A percentile compares a stretch with the other conserved stretches of the same genome.
Conservation (phyloP, 2,888 invertebrate species). For the Ophioninae sp. region DNA sequence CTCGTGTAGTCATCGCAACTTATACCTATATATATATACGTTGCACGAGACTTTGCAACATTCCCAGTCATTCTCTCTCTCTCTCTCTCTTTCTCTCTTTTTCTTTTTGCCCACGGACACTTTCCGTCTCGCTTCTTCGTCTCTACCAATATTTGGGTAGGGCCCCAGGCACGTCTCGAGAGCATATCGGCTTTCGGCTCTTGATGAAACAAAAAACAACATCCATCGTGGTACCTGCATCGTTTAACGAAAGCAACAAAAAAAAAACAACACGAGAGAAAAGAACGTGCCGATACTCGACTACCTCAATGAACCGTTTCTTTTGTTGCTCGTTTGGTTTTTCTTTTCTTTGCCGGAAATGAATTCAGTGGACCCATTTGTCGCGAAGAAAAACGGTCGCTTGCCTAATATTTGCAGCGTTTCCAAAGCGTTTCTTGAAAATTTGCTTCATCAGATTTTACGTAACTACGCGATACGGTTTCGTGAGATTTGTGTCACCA, state of each 20-base stretch:
- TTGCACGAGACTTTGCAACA: constrained; percentile 26
- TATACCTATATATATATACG: constrained; percentile 49
- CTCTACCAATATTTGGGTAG: constrained; percentile 73
- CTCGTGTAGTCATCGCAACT: constrained; percentile 70
- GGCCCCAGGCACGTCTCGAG: constrained; percentile 52
- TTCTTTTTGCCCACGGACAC: constrained; percentile 20
- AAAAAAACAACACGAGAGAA: not conserved
- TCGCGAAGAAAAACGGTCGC: constrained; percentile 5
- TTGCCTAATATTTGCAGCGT: not conserved
- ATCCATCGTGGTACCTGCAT: constrained; percentile 51
- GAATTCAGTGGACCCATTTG: not conserved
- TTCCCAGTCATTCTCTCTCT: constrained; percentile 41
- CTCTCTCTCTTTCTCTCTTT: not conserved
- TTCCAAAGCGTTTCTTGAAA: not conserved
- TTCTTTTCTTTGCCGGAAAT: constrained; percentile 5
- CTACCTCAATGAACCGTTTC: not conserved
- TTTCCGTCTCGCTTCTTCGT: constrained; percentile 42
- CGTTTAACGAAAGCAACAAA: constrained; percentile 23
- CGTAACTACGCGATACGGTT: not conserved
- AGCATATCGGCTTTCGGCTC: constrained; percentile 54
- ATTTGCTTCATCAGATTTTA: not conserved
- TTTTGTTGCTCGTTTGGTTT: constrained; percentile 10
- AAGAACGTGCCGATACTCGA: not conserved
- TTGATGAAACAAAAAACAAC: constrained; percentile 55
- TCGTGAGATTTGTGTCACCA: not conserved